phyloP scores from a whole-genome alignment of 2,113 vertebrate genomes.

The Typhlomys cinereus region DNA sequence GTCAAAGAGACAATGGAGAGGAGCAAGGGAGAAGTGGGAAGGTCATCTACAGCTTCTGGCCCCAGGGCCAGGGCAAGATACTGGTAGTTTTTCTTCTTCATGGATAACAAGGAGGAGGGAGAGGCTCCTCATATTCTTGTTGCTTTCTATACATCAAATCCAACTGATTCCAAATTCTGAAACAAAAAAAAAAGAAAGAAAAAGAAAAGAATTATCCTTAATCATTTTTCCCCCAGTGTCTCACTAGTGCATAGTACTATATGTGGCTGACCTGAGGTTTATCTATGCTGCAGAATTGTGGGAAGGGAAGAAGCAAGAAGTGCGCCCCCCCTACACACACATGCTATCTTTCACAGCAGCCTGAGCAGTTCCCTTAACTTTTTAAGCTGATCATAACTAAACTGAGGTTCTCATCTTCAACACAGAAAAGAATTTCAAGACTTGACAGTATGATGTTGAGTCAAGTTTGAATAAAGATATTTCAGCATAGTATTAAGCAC shows the following conservation, averaged over 20 bases:
- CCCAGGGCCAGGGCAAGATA: not conserved
- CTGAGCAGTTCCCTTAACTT: not conserved
- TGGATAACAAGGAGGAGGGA: not conserved
- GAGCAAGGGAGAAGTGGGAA: not conserved
- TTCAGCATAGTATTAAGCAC: not conserved
- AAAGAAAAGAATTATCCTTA: not conserved
- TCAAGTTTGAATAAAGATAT: not conserved
- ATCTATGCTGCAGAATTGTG: not conserved
- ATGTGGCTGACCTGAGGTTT: not conserved
- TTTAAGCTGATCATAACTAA: not conserved
- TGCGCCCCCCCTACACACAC: no score
- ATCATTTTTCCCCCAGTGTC: not conserved
- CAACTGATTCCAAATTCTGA: not conserved
- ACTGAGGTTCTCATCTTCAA: not conserved
- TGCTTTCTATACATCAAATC: slow-evolving; percentile 3
- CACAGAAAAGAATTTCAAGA: not conserved
- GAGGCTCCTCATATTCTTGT: not conserved
- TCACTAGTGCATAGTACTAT: not conserved
- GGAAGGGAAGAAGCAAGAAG: not conserved
- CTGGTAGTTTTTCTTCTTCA: not conserved
- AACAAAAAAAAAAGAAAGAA: no score
- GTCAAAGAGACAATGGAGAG: not conserved
- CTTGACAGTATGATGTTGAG: not conserved
- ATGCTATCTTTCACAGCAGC: no score
- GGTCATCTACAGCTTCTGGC: not conserved